phyloP scores from a whole-genome alignment of 1,140 invertebrate species.

The Steinernema feltiae region DNA sequence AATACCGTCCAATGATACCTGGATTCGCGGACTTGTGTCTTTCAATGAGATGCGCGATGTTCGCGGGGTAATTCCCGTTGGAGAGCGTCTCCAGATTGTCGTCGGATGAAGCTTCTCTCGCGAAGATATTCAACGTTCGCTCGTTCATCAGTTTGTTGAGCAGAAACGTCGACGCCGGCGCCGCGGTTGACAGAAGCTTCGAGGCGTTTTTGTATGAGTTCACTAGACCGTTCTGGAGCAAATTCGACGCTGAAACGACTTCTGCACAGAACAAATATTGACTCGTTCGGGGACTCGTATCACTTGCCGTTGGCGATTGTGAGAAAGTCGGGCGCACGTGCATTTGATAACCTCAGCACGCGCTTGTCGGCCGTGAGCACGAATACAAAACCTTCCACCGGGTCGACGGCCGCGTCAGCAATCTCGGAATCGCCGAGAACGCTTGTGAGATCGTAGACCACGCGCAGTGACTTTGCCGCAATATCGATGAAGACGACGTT shows the following conservation, averaged over 20 bases:
- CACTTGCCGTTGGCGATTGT: not conserved
- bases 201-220: conserved; percentile 1
- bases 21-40: not conserved
- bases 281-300: not conserved
- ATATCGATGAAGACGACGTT: not conserved
- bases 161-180: not conserved
- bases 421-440: conserved; percentile 2
- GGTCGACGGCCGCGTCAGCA: not conserved
- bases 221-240: conserved; percentile 1
- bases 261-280: not conserved
- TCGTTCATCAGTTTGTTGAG: conserved; percentile 7
- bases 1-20: not conserved
- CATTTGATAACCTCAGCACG: not conserved
- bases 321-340: not conserved
- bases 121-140: not conserved
- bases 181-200: conserved; percentile 2
- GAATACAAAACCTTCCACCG: not conserved
- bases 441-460: not conserved
- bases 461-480: not conserved
- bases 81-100: not conserved
- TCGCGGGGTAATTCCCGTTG: not conserved
- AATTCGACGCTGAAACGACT: not conserved
- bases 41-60: not conserved
- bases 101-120: not conserved
- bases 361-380: not conserved